Conservation (phyloP, 2,113 vertebrate species). For the Phrynocephalus versicolor region DNA sequence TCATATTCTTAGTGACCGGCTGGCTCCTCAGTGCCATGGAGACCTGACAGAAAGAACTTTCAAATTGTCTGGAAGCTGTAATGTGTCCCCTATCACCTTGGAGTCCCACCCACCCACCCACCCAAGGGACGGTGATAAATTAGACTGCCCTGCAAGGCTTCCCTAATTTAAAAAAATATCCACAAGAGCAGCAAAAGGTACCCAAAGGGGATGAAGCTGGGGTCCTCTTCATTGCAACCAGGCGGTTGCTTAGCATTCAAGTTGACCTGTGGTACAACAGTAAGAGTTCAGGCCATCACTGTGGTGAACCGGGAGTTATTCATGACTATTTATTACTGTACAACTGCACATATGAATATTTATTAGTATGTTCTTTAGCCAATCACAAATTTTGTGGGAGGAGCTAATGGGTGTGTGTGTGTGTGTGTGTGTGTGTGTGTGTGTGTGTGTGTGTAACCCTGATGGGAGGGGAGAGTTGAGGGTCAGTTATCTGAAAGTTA, state of each 20-base stretch:
- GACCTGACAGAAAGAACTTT: background rate
- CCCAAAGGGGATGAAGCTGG: background rate
- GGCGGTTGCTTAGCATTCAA: no score
- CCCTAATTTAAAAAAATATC: background rate
- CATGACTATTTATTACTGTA: no score
- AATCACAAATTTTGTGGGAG: no score
- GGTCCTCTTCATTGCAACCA: background rate
- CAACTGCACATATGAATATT: no score
- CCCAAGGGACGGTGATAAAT: background rate
- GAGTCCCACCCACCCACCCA: no score
- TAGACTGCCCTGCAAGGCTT: background rate
- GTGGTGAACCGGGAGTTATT: no score
- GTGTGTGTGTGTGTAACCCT: no score
- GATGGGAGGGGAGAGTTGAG: no score
- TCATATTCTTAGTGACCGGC: background rate
- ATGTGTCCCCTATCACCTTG: background rate
- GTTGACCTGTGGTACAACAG: background rate
- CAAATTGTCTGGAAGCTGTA: background rate
- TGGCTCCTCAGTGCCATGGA: background rate
- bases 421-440: no score
- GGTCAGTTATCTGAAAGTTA: no score
- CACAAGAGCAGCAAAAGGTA: background rate
- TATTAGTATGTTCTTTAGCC: no score
- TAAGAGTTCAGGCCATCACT: background rate
- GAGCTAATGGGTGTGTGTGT: no score